These are phyloP conservation scores for Pipistrellus nathusii DNA, from an alignment of 2,797 vertebrate genomes.

Conservation along the genomic window DNA sequence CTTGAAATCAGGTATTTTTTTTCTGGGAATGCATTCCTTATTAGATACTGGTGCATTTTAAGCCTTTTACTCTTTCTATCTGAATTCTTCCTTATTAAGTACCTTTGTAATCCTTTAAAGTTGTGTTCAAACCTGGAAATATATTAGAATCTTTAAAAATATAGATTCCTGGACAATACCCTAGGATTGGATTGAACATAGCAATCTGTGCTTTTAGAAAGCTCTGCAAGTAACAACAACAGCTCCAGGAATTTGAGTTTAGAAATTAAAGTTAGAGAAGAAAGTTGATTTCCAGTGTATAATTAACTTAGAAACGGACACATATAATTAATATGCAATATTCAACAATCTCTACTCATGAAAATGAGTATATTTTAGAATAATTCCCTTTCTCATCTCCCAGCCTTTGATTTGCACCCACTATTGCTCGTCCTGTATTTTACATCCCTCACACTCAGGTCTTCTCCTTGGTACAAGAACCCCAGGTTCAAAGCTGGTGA, in stretches of 20 bases:
- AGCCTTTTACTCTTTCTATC: not conserved
- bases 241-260: not conserved
- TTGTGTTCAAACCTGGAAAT: not conserved
- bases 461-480: too few relatives aligned
- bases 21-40: constrained; percentile 9
- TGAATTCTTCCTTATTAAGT: not conserved
- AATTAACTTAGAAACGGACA: not conserved
- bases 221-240: not conserved
- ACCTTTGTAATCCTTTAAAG: not conserved
- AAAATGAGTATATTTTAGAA: not conserved
- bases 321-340: rapidly evolving
- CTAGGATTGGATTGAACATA: not conserved
- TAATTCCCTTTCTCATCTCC: not conserved
- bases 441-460: not conserved
- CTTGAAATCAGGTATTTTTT: constrained; percentile 14
- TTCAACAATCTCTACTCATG: not conserved
- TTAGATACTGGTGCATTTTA: not conserved
- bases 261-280: not conserved
- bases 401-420: not conserved
- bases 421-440: not conserved
- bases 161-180: not conserved
- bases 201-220: not conserved
- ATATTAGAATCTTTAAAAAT: not conserved
- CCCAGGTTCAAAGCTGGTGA: not conserved
- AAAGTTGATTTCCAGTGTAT: not conserved